Evolutionary conservation across 2,888 invertebrate species (phyloP).

Genomic region (Uloborus plumipes): DNA sequence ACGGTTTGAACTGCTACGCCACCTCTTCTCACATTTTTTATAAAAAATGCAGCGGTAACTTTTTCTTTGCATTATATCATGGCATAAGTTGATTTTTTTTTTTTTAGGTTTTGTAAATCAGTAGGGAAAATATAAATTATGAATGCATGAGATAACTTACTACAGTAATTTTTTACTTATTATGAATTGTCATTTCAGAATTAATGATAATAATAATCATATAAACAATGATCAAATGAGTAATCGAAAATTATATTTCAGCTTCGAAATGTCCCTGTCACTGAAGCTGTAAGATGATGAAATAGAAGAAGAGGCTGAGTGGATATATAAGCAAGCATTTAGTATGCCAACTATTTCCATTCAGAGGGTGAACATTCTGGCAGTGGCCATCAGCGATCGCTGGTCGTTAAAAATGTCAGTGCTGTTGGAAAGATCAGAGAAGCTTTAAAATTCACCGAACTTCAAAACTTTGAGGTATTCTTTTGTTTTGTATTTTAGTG

Average conservation of each 20-base stretch:
- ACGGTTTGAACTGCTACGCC: too few relatives aligned
- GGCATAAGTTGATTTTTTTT: too few relatives aligned
- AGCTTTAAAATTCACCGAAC: slow-evolving; percentile 94
- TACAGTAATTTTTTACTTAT: too few relatives aligned
- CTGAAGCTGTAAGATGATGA: slow-evolving; percentile 80
- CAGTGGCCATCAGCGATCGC: slow-evolving; percentile 69
- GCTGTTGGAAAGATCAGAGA: slow-evolving; percentile 89
- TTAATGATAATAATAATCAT: neutral
- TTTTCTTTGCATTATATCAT: too few relatives aligned
- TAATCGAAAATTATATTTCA: slow-evolving; percentile 72
- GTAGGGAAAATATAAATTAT: too few relatives aligned
- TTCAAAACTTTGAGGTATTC: slow-evolving; percentile 86
- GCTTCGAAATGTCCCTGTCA: slow-evolving; percentile 87
- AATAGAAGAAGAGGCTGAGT: slow-evolving; percentile 93
- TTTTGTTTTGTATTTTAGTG: neutral
- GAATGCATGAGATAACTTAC: too few relatives aligned
- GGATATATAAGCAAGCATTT: slow-evolving; percentile 97
- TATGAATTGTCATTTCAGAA: neutral
- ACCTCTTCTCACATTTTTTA: too few relatives aligned
- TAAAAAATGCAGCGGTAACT: too few relatives aligned
- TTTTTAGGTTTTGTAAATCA: too few relatives aligned
- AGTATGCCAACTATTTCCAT: slow-evolving; percentile 85
- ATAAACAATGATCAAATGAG: neutral
- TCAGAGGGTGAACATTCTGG: slow-evolving; percentile 73
- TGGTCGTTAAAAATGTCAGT: slow-evolving; percentile 65